Evolutionary conservation across 2,797 vertebrate species (phyloP).

Genomic region (Phoebastria nigripes): DNA sequence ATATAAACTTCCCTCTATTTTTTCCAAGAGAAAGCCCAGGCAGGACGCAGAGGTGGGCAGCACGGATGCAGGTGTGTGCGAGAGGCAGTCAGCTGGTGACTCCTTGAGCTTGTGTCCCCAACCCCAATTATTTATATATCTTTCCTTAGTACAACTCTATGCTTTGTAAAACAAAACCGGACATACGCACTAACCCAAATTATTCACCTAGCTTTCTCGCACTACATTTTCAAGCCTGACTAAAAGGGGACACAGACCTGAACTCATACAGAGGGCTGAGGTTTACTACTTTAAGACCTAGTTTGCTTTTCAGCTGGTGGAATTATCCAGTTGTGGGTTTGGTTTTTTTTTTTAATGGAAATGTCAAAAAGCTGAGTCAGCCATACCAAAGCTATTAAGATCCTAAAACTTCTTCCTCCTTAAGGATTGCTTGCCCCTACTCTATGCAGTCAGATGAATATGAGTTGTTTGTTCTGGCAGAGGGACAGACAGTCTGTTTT

Average conservation of each 20-base stretch:
- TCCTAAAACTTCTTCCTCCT: background rate
- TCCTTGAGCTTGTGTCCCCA: background rate
- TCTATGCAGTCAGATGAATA: slow-evolving; percentile 32
- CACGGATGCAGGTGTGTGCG: background rate
- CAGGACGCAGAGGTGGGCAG: background rate
- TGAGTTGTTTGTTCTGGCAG: slow-evolving; percentile 64
- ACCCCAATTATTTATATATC: background rate
- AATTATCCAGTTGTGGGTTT: background rate
- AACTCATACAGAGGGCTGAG: background rate
- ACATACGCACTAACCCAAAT: background rate
- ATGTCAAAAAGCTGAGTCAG: slow-evolving; percentile 56
- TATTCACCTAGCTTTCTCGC: background rate
- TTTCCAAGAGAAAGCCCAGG: background rate
- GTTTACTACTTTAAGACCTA: background rate
- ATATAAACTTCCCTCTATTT: background rate
- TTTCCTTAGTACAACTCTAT: background rate
- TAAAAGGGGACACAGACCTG: background rate
- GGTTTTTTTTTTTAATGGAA: background rate
- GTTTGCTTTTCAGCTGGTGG: background rate
- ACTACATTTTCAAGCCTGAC: background rate
- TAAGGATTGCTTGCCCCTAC: slow-evolving; percentile 20
- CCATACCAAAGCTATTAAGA: slow-evolving; percentile 11
- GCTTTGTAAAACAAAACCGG: background rate
- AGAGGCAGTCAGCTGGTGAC: background rate
- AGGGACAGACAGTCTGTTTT: slow-evolving; percentile 63